Conservation (phyloP, 1,140 invertebrate species). For the Elymnias hypermnestra region DNA sequence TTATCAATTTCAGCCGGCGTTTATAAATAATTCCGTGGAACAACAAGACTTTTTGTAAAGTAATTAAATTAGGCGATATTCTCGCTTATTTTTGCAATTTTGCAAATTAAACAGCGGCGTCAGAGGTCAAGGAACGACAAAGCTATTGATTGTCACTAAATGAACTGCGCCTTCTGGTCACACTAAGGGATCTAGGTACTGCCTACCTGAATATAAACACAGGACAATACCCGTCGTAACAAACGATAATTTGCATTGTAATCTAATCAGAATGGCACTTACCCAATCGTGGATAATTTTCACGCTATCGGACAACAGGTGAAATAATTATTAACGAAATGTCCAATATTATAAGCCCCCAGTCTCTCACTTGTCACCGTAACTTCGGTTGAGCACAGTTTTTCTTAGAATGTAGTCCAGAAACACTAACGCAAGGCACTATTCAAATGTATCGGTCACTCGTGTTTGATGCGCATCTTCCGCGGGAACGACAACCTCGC, state of each 20-base stretch:
- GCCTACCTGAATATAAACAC: slow-evolving; percentile 46
- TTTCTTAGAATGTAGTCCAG: slow-evolving; percentile 35
- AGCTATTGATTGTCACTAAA: slow-evolving; percentile 32
- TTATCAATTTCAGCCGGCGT: too few relatives aligned
- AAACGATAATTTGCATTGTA: slow-evolving; percentile 71
- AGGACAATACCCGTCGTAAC: slow-evolving; percentile 45
- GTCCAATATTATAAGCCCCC: slow-evolving; percentile 46
- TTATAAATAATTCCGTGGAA: too few relatives aligned
- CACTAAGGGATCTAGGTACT: slow-evolving; percentile 39
- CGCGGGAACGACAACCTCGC: slow-evolving; percentile 65
- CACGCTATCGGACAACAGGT: slow-evolving; percentile 52
- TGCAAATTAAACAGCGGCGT: slow-evolving; percentile 12
- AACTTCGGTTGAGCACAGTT: slow-evolving; percentile 57
- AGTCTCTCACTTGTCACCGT: slow-evolving; percentile 64
- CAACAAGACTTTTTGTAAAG: too few relatives aligned
- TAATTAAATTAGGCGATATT: too few relatives aligned
- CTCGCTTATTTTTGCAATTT: slow-evolving; percentile 3
- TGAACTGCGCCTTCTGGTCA: slow-evolving; percentile 46
- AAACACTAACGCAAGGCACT: slow-evolving; percentile 51
- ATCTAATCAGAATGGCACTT: slow-evolving; percentile 71
- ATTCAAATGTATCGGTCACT: slow-evolving; percentile 33
- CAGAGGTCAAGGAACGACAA: slow-evolving; percentile 34
- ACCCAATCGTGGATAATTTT: slow-evolving; percentile 73
- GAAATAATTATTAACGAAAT: slow-evolving; percentile 46
- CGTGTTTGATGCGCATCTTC: slow-evolving; percentile 52